Base-by-base conservation (phyloP, 2,113 vertebrate genomes). In the Gallinago jamesoni region DNA sequence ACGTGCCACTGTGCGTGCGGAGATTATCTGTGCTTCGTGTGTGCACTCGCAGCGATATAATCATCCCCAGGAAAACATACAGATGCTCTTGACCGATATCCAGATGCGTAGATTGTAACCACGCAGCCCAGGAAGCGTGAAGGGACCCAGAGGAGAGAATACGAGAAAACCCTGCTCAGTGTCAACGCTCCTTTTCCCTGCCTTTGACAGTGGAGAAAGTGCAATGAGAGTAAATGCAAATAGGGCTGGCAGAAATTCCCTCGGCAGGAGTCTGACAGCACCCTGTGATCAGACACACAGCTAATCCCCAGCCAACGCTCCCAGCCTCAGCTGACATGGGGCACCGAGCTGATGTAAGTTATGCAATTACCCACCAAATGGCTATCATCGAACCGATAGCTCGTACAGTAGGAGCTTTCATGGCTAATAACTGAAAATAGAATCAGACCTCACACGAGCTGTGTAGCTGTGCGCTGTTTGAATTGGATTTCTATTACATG, bases 371-470 rank as follows among this genome's bases (percentile, higher is more conserved):
- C 31, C 50, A 91, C 69, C 89, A 92, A 92, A 91, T 24, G 23
- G 19, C 35, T 89, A 69, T 62, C 84, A 79, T 70, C 82, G 80
- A 95, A 68, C 53, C 5, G 2, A 89, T 62, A 78, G 77, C 37
- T 89, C 69, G 47, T 79, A 91, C 73, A 87, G 53, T 73, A 73
- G 55, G 57, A 91, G 47, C 77, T 95, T 96, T 84, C 92, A 57
- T 53, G 56, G 76, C 35, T 84, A 84, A 92, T 82, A 89, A 76
- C 25, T 20, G 53, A 76, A 85, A 94, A 93, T 23, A 90, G 62
- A 95, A 91, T 84, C 50, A 89, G 72, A 87, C 55, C 47, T 83
- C 63, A 69, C 25, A 43, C 53, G 30, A 84, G 27, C 80, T 89
- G 23, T 60, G 53, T 60, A 84, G 78, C 68, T 64, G 43, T 48